Conservation (phyloP, 2,113 vertebrate genomes). For the Petrocephalus zakoni region DNA sequence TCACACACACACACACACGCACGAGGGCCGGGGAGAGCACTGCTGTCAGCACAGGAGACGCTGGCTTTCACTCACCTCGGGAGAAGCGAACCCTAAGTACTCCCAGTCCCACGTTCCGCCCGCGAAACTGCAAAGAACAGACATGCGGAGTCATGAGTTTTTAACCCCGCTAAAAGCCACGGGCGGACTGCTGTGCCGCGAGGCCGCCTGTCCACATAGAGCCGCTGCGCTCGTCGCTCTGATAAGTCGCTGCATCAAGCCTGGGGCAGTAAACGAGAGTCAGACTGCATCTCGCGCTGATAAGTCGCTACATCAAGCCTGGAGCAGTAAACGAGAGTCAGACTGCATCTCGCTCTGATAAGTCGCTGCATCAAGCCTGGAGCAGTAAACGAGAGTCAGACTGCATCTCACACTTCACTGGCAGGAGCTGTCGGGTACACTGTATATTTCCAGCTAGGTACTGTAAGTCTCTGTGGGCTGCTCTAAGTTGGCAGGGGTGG, state of each 20-base stretch:
- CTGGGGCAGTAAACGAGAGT: background rate
- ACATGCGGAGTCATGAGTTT: constrained; percentile 31
- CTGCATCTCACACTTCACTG: background rate
- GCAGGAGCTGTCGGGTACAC: background rate
- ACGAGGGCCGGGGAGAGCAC: background rate
- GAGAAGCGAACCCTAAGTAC: constrained; percentile 80
- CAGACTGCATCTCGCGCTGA: background rate
- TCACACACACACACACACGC: background rate
- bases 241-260: background rate
- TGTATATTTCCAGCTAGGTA: background rate
- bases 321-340: background rate
- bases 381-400: too few relatives aligned
- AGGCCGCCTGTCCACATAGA: background rate
- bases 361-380: too few relatives aligned
- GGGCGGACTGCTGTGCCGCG: background rate
- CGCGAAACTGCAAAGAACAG: constrained; percentile 70
- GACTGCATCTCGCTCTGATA: too few relatives aligned
- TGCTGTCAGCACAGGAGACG: background rate
- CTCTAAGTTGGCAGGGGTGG: background rate
- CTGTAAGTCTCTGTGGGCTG: background rate
- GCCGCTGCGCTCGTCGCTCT: too few relatives aligned
- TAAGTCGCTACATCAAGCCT: too few relatives aligned
- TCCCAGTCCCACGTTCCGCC: constrained; percentile 84
- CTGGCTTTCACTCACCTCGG: constrained; percentile 63
- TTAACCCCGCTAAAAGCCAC: background rate